Conservation (phyloP, 2,888 invertebrate genomes). For the Deilephila elpenor region DNA sequence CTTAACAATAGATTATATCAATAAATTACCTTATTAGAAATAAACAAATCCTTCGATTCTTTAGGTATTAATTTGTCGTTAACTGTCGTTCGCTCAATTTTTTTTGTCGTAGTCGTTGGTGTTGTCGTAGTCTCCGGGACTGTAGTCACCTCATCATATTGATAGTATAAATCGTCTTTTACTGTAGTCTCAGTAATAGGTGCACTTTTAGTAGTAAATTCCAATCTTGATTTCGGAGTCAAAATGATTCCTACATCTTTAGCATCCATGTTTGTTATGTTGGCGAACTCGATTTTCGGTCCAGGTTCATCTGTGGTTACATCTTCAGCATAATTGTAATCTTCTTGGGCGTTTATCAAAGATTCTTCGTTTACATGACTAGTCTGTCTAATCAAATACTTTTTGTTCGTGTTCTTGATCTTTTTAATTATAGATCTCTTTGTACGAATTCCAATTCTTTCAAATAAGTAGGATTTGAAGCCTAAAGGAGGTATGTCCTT, state of each 20-base stretch:
- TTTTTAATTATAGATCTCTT: slow-evolving; percentile 53
- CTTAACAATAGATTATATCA: too few species aligned
- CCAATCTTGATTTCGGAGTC: slow-evolving; percentile 20
- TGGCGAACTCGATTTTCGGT: slow-evolving; percentile 29
- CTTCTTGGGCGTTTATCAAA: slow-evolving; percentile 35
- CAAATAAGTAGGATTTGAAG: slow-evolving; percentile 85
- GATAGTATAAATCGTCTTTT: slow-evolving; percentile 20
- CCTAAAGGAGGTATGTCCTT: slow-evolving; percentile 88
- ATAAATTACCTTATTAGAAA: slow-evolving; percentile 52
- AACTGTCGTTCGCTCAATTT: slow-evolving; percentile 25
- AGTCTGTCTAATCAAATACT: slow-evolving; percentile 52
- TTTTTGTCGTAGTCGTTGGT: slow-evolving; percentile 15
- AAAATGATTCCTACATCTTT: slow-evolving; percentile 21
- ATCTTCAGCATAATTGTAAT: slow-evolving; percentile 50
- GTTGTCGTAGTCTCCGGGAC: slow-evolving; percentile 15
- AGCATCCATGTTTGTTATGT: slow-evolving; percentile 18
- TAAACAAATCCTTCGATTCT: slow-evolving; percentile 47
- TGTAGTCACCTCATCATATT: slow-evolving; percentile 4
- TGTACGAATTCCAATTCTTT: slow-evolving; percentile 28
- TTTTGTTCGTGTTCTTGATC: slow-evolving; percentile 51
- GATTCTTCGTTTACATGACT: slow-evolving; percentile 44
- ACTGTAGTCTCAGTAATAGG: neutral
- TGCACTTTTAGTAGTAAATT: neutral
- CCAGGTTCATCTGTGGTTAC: neutral
- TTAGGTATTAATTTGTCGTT: slow-evolving; percentile 29